Evolutionary conservation across 2,797 vertebrate species (phyloP).

Genomic region (Acanthopagrus latus): DNA sequence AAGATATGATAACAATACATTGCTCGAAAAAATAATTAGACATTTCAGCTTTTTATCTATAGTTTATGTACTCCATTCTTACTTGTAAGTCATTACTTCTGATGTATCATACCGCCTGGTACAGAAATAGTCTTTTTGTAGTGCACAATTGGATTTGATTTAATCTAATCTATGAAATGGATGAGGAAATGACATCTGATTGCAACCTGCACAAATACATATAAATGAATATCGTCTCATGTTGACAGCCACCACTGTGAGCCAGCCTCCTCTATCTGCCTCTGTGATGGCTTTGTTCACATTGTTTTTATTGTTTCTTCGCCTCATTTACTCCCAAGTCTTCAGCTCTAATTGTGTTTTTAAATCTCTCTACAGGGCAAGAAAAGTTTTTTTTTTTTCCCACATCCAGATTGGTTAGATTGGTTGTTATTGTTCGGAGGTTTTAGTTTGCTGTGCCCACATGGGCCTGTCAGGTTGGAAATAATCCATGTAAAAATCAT

Average conservation of each 20-base stretch:
- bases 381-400: constrained; percentile 13
- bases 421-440: constrained; percentile 41
- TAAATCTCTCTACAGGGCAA: background rate
- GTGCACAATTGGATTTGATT: constrained; percentile 18
- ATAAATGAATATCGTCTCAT: background rate
- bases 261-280: background rate
- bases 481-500: constrained; percentile 54
- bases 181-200: constrained; percentile 33
- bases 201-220: constrained; percentile 10
- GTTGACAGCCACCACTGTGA: background rate
- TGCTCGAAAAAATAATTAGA: background rate
- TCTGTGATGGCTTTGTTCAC: constrained; percentile 9
- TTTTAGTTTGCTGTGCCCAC: constrained; percentile 35
- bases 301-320: constrained; percentile 6
- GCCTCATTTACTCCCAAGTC: constrained; percentile 19
- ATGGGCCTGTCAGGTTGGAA: constrained; percentile 15
- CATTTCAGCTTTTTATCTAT: background rate
- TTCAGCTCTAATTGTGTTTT: constrained; percentile 32
- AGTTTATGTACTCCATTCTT: background rate
- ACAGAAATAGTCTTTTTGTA: constrained; percentile 7
- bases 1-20: background rate
- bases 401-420: constrained; percentile 8
- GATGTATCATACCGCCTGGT: background rate
- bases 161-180: constrained; percentile 19
- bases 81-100: background rate